Percentiles rank a stretch among this genome's conserved stretches.
phyloP scores from a whole-genome alignment of 2,888 invertebrate species.

The Chelonus formosanus region DNA sequence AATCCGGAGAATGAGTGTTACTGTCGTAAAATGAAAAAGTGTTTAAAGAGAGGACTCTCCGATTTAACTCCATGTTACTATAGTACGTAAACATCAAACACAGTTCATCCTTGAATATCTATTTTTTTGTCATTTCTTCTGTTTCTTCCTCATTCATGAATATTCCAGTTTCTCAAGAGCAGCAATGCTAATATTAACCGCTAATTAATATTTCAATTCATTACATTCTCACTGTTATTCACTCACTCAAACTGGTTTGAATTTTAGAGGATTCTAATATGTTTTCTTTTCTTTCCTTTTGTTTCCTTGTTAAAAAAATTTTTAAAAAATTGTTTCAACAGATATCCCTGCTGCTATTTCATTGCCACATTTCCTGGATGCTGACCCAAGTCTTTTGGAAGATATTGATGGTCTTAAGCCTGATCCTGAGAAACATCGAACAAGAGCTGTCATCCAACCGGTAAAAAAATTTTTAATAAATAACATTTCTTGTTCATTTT shows the following conservation, averaged over 20 bases:
- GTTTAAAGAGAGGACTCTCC: conserved; percentile 72
- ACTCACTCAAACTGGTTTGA: conserved; percentile 19
- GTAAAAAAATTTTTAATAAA: conserved; percentile 47
- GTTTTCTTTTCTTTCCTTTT: not conserved
- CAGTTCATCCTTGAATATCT: too few species aligned
- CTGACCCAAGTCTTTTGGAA: conserved; percentile 58
- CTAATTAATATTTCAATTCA: not conserved
- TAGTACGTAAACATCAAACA: conserved; percentile 66
- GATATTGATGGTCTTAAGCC: conserved; percentile 61
- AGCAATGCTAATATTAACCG: conserved; percentile 25
- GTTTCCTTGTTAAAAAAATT: not conserved
- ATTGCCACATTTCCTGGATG: conserved; percentile 63
- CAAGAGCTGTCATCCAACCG: conserved; percentile 57
- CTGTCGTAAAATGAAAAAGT: conserved; percentile 67
- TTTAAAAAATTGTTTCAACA: conserved; percentile 41
- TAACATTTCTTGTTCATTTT: not conserved
- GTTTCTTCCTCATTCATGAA: conserved; percentile 31
- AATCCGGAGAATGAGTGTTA: conserved; percentile 74
- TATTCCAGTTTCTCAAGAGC: conserved; percentile 32
- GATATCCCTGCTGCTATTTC: conserved; percentile 64
- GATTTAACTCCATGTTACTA: conserved; percentile 77
- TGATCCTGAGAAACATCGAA: conserved; percentile 55
- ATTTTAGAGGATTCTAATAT: conserved; percentile 9
- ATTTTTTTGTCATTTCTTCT: not conserved
- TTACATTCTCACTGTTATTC: not conserved